These are phyloP conservation scores for Chamaea fasciata DNA, from an alignment of 2,113 vertebrate species.

Conservation along the genomic window DNA sequence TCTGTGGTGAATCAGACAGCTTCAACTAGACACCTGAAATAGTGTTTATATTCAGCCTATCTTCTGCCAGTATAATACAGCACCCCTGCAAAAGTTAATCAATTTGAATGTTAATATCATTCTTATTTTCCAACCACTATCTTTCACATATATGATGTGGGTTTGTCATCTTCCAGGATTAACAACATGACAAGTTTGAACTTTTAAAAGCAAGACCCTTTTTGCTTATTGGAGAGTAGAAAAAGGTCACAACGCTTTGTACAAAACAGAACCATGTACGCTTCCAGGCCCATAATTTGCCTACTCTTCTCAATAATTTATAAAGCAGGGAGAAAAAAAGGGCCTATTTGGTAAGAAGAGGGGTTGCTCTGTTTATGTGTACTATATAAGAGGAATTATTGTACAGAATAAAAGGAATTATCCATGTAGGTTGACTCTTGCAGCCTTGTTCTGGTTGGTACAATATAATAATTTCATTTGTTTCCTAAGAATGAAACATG, in stretches of 20 bases:
- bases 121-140: constrained; percentile 21
- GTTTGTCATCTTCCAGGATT: not conserved
- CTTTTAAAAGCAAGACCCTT: constrained; percentile 41
- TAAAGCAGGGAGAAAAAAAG: not conserved
- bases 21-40: not conserved
- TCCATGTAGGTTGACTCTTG: not conserved
- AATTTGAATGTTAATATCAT: constrained; percentile 43
- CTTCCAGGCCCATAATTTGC: not conserved
- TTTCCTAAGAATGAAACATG: not conserved
- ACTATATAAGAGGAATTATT: not conserved
- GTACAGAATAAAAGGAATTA: not conserved
- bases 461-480: not conserved
- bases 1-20: not conserved
- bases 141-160: not conserved
- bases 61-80: not conserved
- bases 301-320: not conserved
- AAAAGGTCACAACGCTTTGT: constrained; percentile 7
- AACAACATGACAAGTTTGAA: constrained; percentile 46
- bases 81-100: constrained; percentile 44
- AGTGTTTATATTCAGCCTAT: not conserved
- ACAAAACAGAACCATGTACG: not conserved
- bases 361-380: not conserved
- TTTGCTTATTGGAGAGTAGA: constrained; percentile 34
- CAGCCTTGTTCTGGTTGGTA: not conserved
- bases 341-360: not conserved